Evolutionary conservation across 2,797 vertebrate species (phyloP).

Genomic region (Mormyrus proboscirostris): DNA sequence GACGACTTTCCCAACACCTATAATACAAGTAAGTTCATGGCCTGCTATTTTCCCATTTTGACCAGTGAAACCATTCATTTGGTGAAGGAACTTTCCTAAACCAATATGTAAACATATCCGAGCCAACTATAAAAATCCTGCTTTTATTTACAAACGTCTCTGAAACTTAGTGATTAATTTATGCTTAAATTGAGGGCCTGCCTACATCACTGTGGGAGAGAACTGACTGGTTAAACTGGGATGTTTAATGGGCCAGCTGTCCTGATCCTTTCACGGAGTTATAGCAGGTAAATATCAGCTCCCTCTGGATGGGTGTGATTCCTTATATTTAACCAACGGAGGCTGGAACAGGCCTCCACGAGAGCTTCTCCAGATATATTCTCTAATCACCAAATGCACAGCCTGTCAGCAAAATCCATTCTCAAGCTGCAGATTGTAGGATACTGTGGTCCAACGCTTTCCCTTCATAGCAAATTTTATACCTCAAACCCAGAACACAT

Average conservation of each 20-base stretch:
- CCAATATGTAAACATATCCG: not conserved
- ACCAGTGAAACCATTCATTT: not conserved
- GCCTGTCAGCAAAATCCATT: not conserved
- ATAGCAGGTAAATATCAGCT: not conserved
- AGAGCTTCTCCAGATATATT: not conserved
- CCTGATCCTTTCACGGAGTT: not conserved
- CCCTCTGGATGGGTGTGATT: not conserved
- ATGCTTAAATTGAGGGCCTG: not conserved
- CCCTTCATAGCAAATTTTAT: not conserved
- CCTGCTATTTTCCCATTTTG: not conserved
- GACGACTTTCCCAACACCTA: not conserved
- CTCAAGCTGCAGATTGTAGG: not conserved
- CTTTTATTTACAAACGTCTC: not conserved
- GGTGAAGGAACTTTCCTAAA: not conserved
- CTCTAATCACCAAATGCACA: not conserved
- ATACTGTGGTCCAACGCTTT: not conserved
- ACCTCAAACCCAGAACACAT: not conserved
- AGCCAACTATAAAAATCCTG: not conserved
- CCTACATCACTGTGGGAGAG: not conserved
- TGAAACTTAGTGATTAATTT: not conserved
- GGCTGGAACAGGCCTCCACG: not conserved
- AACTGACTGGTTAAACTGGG: not conserved
- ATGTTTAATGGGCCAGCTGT: not conserved
- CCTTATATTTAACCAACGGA: not conserved
- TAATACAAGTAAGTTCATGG: not conserved